Evolutionary conservation across 2,113 vertebrate species (phyloP).

Genomic region (Myotis lucifugus): DNA sequence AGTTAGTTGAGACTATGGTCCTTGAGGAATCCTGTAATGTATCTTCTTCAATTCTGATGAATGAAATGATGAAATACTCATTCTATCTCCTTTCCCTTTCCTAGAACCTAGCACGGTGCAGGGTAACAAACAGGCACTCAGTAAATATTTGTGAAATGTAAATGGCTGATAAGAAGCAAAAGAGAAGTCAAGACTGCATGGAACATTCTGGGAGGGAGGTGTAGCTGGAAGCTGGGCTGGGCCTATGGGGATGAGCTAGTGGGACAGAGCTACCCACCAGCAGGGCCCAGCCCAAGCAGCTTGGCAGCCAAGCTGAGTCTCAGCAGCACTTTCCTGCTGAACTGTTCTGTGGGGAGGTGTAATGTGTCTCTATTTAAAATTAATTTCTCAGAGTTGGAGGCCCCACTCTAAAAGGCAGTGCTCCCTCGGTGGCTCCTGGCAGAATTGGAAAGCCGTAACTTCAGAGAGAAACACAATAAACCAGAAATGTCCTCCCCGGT

Average conservation of each 20-base stretch:
- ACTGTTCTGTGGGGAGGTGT: constrained; percentile 68
- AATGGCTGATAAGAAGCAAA: neutral
- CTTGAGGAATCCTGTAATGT: neutral
- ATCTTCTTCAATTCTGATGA: neutral
- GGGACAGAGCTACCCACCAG: neutral
- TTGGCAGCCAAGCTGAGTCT: constrained; percentile 40
- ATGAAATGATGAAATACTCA: neutral
- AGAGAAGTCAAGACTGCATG: neutral
- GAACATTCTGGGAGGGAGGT: neutral
- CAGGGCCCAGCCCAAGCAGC: constrained; percentile 14
- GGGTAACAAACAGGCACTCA: neutral
- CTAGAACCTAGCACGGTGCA: neutral
- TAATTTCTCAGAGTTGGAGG: constrained; percentile 74
- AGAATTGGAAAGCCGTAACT: constrained; percentile 69
- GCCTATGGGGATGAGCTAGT: neutral
- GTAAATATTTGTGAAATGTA: neutral
- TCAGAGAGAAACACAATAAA: constrained; percentile 75
- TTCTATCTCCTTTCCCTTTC: neutral
- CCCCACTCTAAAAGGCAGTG: constrained; percentile 64
- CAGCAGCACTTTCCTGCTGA: constrained; percentile 60
- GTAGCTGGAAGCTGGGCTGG: neutral
- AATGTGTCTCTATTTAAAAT: constrained; percentile 77
- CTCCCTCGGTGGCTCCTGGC: constrained; percentile 62
- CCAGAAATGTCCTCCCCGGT: constrained; percentile 77
- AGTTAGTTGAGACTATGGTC: neutral